Evolutionary conservation across 2,113 vertebrate species (phyloP).

Genomic region (Dendrocopos noguchii): DNA sequence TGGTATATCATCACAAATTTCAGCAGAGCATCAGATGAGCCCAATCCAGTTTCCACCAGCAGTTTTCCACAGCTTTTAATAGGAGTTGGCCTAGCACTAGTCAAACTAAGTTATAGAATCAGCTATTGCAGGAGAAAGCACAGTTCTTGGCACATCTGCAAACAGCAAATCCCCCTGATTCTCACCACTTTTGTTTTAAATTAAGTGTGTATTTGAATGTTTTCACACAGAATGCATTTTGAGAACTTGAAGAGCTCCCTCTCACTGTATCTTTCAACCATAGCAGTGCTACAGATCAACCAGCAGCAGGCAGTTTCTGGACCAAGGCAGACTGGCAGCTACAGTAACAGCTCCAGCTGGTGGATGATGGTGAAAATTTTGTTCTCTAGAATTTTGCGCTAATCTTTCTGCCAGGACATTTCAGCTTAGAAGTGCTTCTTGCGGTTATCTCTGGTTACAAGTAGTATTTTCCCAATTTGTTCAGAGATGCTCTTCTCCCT

Average conservation of each 20-base stretch:
- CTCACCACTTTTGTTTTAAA: conserved; percentile 48
- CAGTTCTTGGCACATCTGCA: background rate
- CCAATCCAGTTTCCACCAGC: background rate
- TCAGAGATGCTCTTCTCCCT: background rate
- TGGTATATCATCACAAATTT: conserved; percentile 19
- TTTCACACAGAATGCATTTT: conserved; percentile 52
- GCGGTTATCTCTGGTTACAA: background rate
- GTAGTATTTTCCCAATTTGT: background rate
- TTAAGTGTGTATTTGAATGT: conserved; percentile 27
- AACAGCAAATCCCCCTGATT: background rate
- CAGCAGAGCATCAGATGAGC: conserved; percentile 27
- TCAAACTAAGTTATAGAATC: background rate
- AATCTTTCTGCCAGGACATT: conserved; percentile 42
- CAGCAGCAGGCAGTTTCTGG: conserved; percentile 40
- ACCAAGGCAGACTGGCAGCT: conserved; percentile 42
- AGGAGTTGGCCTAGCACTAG: background rate
- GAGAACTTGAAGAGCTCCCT: conserved; percentile 38
- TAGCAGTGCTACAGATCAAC: background rate
- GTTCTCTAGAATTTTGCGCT: conserved; percentile 4
- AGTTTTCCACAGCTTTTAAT: background rate
- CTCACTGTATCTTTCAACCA: conserved; percentile 46
- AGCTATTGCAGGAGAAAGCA: background rate
- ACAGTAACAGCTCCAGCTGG: conserved; percentile 63
- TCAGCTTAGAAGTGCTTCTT: background rate
- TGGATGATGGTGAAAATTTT: conserved; percentile 65